Conservation (phyloP, 1,140 invertebrate genomes). For the Adelges cooleyi region DNA sequence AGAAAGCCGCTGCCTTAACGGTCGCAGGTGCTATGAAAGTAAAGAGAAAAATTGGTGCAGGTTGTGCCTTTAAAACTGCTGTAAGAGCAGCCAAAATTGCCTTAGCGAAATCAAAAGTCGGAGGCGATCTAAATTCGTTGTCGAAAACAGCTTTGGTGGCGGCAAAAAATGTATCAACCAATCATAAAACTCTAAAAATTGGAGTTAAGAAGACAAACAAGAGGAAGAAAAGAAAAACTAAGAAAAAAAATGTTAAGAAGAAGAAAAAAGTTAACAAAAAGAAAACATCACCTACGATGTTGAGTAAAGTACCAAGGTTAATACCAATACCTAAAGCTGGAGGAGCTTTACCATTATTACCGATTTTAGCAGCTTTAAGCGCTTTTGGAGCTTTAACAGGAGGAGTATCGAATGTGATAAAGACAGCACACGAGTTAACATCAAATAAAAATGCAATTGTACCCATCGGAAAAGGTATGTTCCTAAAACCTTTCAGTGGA, state of each 20-base stretch:
- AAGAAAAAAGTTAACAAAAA: background rate
- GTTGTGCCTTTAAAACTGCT: background rate
- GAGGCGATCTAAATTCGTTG: background rate
- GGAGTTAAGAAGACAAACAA: too few species aligned
- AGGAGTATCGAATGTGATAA: background rate
- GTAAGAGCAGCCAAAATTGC: background rate
- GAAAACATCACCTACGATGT: too few species aligned
- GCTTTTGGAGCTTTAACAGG: background rate
- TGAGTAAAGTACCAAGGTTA: background rate
- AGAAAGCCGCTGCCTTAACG: conserved; percentile 35
- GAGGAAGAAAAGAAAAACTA: too few species aligned
- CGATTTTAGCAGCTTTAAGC: background rate
- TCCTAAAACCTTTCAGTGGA: background rate
- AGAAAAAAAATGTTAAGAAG: background rate
- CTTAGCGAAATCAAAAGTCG: background rate
- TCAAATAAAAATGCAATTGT: background rate
- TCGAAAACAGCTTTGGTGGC: background rate
- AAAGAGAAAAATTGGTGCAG: conserved; percentile 34
- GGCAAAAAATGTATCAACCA: too few species aligned
- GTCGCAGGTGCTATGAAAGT: conserved; percentile 36
- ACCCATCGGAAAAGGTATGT: background rate
- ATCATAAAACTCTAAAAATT: too few species aligned
- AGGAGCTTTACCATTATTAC: background rate
- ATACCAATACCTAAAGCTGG: background rate
- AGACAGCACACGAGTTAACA: background rate